These are phyloP conservation scores for Baryphthengus martii DNA, from an alignment of 2,113 vertebrate species.

Conservation along the genomic window DNA sequence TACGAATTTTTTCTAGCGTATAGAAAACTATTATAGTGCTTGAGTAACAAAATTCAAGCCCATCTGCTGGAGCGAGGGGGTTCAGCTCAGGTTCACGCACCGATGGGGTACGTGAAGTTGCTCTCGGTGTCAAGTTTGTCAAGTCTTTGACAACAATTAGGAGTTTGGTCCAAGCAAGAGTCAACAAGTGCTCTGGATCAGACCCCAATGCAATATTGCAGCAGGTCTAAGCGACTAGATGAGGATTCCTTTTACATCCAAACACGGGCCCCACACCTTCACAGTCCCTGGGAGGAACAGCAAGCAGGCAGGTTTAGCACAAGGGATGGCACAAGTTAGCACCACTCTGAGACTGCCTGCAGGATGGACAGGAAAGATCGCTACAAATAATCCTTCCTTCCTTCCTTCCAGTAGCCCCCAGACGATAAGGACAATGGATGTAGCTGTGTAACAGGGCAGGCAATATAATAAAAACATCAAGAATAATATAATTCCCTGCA, in stretches of 20 bases:
- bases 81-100: rapidly evolving
- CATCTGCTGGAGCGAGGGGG: rapidly evolving
- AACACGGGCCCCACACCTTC: rapidly evolving
- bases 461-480: background rate
- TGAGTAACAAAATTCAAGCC: background rate
- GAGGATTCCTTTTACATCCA: background rate
- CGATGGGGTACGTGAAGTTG: rapidly evolving
- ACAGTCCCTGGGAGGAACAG: background rate
- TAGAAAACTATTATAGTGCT: background rate
- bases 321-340: background rate
- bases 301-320: background rate
- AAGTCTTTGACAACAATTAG: background rate
- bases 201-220: background rate
- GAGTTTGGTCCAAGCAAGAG: background rate
- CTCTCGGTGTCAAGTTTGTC: background rate
- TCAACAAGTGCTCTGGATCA: background rate
- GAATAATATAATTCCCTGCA: background rate
- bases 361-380: background rate
- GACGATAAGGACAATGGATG: background rate
- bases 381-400: background rate
- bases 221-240: background rate
- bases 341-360: background rate
- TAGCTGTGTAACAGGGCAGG: background rate
- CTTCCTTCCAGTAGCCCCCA: background rate
- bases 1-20: background rate